phyloP scores from a whole-genome alignment of 2,888 invertebrate genomes.

The Drosophila algonquin region DNA sequence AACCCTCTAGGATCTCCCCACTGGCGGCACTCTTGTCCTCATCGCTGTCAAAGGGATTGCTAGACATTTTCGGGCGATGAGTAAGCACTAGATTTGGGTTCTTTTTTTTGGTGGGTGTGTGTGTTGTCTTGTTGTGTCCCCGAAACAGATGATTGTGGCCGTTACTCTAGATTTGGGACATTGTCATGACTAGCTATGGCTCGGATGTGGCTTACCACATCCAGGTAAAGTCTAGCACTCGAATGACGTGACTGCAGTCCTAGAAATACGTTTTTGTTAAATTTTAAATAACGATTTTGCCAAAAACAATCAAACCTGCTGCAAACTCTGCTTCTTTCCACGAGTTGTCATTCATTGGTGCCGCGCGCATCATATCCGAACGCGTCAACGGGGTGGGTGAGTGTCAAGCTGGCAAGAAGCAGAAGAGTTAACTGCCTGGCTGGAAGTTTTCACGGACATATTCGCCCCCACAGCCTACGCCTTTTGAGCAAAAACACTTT shows the following conservation, averaged over 20 bases:
- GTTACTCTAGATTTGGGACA: background rate
- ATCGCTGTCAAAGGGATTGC: constrained; percentile 80
- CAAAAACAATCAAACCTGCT: constrained; percentile 9
- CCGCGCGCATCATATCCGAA: background rate
- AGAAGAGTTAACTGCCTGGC: constrained; percentile 43
- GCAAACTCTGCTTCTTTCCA: constrained; percentile 11
- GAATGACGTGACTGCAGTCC: background rate
- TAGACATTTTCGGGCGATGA: constrained; percentile 55
- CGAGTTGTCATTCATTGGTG: background rate
- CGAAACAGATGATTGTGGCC: background rate
- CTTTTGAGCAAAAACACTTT: background rate
- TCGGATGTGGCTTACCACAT: background rate
- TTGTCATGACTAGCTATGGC: background rate
- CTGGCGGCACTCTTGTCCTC: constrained; percentile 82
- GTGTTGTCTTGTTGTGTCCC: background rate
- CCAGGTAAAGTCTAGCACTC: background rate
- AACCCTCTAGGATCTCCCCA: constrained; percentile 92
- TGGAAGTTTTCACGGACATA: constrained; percentile 37
- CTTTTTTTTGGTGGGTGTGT: constrained; percentile 55
- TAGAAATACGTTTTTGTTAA: background rate
- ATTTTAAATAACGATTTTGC: background rate
- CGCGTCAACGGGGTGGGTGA: constrained; percentile 24
- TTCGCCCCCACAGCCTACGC: constrained; percentile 12
- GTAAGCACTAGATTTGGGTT: constrained; percentile 19
- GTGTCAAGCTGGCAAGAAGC: constrained; percentile 26